Evolutionary conservation across 2,113 vertebrate genomes (phyloP), one percentile per base, ranked within the genome.

Genomic region (Rhabdomys dilectus): DNA sequence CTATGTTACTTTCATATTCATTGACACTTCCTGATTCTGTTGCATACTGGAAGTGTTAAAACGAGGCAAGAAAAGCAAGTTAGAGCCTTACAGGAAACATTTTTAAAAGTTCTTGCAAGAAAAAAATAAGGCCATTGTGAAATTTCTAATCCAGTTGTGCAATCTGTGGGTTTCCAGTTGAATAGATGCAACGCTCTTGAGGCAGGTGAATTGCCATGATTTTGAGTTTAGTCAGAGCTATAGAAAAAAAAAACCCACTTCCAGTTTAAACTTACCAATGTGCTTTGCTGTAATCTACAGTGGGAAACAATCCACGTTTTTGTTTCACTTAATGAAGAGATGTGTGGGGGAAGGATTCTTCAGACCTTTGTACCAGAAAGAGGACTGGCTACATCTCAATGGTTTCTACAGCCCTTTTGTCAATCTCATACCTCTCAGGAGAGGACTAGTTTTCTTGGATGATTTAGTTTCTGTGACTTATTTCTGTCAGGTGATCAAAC

Each of bases 41-140:
- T 42, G 45, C 31, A 42, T 31, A 22, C 29, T 39, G 85, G 62
- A 95, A 93, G 56, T 89, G 36, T 31, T 62, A 64, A 89, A 82
- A 94, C 91, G 93, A 42, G 45, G 81, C 88, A 97, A 91, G 82
- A 93, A 94, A 87, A 58, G 45, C 13, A 34, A 56, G 62, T 22
- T 66, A 48, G 73, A 64, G n/a, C 39, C 45, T 91, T 72, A 75
- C 70, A 13, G 48, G 36, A 93, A 97, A 91, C 77, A 64, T 89
- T 72, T 53, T 94, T 13, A 29, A 62, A 90, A 39, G 21, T 87
- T 87, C 51, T 64, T 31, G 29, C 22, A 72, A 58, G 66, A 62
- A 62, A 75, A 88, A 93, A 39, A 29, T 19, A 72, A 93, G 85
- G 21, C 9, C 21, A 6, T 81, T 96, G 53, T 93, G 94, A 95